Conservation (phyloP, 2,888 invertebrate species). For the Gerris lacustris region DNA sequence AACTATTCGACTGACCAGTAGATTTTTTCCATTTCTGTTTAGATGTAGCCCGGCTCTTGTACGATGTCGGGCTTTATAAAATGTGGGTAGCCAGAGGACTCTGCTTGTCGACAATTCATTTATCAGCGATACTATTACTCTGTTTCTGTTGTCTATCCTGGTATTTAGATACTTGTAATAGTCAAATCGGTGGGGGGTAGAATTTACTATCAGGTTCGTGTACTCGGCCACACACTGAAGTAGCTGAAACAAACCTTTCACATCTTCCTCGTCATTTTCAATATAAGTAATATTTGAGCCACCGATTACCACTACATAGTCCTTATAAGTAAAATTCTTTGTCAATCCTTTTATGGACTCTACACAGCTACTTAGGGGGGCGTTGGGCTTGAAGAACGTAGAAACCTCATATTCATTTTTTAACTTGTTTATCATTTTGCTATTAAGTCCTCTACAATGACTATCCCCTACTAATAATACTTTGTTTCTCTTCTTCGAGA, state of each 20-base stretch:
- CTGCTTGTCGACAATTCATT: background rate
- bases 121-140: background rate
- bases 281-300: background rate
- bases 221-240: background rate
- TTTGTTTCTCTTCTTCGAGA: background rate
- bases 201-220: background rate
- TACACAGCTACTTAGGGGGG: background rate
- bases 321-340: background rate
- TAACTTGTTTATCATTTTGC: background rate
- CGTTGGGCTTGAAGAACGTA: background rate
- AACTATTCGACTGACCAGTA: background rate
- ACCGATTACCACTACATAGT: background rate
- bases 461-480: background rate
- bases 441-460: background rate
- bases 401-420: background rate
- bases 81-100: background rate
- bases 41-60: background rate
- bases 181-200: background rate
- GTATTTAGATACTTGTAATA: background rate
- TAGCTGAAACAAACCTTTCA: background rate
- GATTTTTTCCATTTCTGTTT: background rate
- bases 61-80: conserved; percentile 1
- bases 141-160: background rate
- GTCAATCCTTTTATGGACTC: background rate
- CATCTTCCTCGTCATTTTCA: conserved; percentile 3